Evolutionary conservation across 2,113 vertebrate genomes (phyloP).

Genomic region (Eonycteris spelaea): DNA sequence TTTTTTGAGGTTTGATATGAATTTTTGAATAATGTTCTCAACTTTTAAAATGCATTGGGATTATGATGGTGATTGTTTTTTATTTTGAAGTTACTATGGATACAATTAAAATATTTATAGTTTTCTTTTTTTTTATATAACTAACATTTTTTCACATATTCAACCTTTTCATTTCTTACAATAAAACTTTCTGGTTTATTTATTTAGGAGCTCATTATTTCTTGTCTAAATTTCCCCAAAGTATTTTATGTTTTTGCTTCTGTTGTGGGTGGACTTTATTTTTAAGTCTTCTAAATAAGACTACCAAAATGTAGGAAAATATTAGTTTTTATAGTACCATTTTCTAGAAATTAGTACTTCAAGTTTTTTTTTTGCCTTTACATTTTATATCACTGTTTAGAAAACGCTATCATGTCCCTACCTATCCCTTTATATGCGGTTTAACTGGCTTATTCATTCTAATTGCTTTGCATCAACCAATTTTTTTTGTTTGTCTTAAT

Average conservation of each 20-base stretch:
- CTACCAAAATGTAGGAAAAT: background rate
- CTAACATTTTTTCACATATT: background rate
- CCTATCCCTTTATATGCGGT: background rate
- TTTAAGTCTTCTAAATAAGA: background rate
- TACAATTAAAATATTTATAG: background rate
- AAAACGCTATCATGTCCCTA: background rate
- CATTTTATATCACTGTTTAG: background rate
- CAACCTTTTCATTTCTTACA: conserved; percentile 13
- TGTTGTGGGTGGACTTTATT: background rate
- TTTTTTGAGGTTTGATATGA: background rate
- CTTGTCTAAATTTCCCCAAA: background rate
- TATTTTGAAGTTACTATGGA: background rate
- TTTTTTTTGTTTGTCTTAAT: background rate
- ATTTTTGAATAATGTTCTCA: background rate
- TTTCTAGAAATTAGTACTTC: conserved; percentile 3
- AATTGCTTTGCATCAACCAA: background rate
- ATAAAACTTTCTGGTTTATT: background rate
- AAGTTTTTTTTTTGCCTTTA: background rate
- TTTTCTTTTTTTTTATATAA: background rate
- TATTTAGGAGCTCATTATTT: background rate
- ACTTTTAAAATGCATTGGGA: background rate
- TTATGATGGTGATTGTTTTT: background rate
- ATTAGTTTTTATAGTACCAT: background rate
- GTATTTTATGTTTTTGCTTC: conserved; percentile 19
- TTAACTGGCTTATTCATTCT: background rate